A percentile compares a stretch with the other conserved stretches of the same genome.
Evolutionary conservation across 37 sponge, comb jelly and placozoan genomes (phyloP).

Genomic region (Haliclona indistincta): DNA sequence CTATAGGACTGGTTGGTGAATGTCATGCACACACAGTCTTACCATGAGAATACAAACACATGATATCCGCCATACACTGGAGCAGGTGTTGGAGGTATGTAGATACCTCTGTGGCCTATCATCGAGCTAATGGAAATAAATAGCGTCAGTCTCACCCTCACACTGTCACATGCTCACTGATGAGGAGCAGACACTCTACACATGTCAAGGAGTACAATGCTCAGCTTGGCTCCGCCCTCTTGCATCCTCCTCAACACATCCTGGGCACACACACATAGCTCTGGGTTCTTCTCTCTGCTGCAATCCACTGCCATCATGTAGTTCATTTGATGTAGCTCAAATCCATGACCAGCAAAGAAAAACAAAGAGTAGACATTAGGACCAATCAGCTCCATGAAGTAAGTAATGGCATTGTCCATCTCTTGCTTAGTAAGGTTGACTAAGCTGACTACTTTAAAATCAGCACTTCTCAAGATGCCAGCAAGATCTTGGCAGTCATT

Average conservation of each 20-base stretch:
- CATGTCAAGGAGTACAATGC: conserved; percentile 96
- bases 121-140: not conserved
- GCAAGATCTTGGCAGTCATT: conserved; percentile 82
- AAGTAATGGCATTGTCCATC: conserved; percentile 86
- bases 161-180: conserved; percentile 31
- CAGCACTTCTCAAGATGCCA: conserved; percentile 66
- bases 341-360: conserved; percentile 99
- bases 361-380: conserved; percentile 93
- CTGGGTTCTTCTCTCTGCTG: conserved; percentile 72
- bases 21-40: conserved; percentile 11
- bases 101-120: not conserved
- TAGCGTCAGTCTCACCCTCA: conserved; percentile 14
- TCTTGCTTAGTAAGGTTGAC: conserved; percentile 91
- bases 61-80: conserved; percentile 31
- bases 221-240: conserved; percentile 81
- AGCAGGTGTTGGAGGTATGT: conserved; percentile 5
- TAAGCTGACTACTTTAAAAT: conserved; percentile 90
- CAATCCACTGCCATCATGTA: conserved; percentile 97
- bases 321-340: conserved; percentile 83
- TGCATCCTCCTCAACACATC: conserved; percentile 82
- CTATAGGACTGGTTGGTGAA: conserved; percentile 1
- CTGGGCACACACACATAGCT: conserved; percentile 89
- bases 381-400: conserved; percentile 77
- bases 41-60: conserved; percentile 69
- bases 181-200: conserved; percentile 70